Evolutionary conservation across 2,797 vertebrate species (phyloP).

Genomic region (Sternarchorhynchus goeldii): DNA sequence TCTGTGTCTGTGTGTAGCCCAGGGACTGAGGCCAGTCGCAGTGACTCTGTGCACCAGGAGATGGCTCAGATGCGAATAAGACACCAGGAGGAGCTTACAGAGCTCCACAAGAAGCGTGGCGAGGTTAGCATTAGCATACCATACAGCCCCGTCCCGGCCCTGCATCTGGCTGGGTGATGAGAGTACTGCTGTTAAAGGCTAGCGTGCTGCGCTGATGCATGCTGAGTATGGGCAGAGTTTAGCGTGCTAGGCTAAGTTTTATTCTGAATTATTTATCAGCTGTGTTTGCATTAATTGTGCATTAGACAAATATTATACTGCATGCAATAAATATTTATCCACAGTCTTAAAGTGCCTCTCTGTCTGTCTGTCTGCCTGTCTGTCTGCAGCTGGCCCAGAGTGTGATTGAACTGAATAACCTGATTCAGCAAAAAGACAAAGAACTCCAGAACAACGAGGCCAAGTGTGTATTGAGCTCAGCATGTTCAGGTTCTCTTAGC

Average conservation of each 20-base stretch:
- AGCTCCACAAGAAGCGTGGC: slow-evolving; percentile 95
- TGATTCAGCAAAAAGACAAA: slow-evolving; percentile 93
- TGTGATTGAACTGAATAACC: slow-evolving; percentile 95
- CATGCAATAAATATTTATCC: too few relatives aligned
- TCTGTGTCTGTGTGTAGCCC: slow-evolving; percentile 67
- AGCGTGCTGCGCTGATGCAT: too few relatives aligned
- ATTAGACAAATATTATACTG: too few relatives aligned
- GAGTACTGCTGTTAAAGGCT: too few relatives aligned
- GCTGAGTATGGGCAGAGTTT: too few relatives aligned
- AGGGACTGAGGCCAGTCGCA: slow-evolving; percentile 77
- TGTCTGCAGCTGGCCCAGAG: slow-evolving; percentile 85
- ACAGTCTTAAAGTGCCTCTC: not conserved
- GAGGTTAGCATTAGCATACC: slow-evolving; percentile 76
- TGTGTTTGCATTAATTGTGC: not conserved
- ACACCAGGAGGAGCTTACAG: slow-evolving; percentile 95
- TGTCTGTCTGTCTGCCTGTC: slow-evolving; percentile 6
- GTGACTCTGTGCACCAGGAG: slow-evolving; percentile 86
- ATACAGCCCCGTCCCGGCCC: not conserved
- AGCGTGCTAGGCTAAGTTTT: too few relatives aligned
- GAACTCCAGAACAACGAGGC: slow-evolving; percentile 94
- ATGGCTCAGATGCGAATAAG: slow-evolving; percentile 91
- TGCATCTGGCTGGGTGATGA: too few relatives aligned
- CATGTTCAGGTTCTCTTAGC: not conserved
- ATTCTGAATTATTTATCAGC: not conserved
- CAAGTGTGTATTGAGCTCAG: slow-evolving; percentile 77